These are phyloP conservation scores for Linnaemya vulpina DNA, from an alignment of 2,888 invertebrate species.

Conservation along the genomic window DNA sequence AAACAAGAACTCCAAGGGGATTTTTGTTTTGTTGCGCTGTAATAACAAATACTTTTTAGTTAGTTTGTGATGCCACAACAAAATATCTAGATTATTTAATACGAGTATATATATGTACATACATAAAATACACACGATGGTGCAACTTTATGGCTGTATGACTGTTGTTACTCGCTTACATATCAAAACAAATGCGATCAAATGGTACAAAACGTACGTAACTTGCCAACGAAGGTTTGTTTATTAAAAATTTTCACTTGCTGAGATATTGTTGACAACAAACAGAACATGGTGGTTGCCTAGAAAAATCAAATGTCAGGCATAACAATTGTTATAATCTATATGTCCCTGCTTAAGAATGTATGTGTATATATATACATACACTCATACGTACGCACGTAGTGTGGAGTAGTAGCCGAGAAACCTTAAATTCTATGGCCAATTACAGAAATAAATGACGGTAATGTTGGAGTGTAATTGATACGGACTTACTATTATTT, in stretches of 20 bases:
- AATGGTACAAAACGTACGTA: constrained; percentile 52
- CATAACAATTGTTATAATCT: constrained; percentile 53
- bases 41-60: constrained; percentile 28
- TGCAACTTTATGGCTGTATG: background rate
- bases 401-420: background rate
- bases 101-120: too few species aligned
- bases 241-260: constrained; percentile 24
- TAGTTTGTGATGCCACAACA: constrained; percentile 58
- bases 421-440: constrained; percentile 28
- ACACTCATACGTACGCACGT: background rate
- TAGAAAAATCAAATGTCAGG: constrained; percentile 58
- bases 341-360: background rate
- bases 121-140: constrained; percentile 10
- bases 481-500: constrained; percentile 19
- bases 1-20: constrained; percentile 45
- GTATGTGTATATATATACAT: background rate
- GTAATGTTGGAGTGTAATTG: constrained; percentile 6
- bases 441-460: constrained; percentile 3
- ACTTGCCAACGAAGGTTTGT: constrained; percentile 55
- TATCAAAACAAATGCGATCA: constrained; percentile 53
- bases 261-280: constrained; percentile 54
- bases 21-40: background rate
- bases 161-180: background rate
- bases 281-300: constrained; percentile 44
- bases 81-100: constrained; percentile 41